phyloP scores from a whole-genome alignment of 2,797 vertebrate genomes.

The Sebastes goodei region DNA sequence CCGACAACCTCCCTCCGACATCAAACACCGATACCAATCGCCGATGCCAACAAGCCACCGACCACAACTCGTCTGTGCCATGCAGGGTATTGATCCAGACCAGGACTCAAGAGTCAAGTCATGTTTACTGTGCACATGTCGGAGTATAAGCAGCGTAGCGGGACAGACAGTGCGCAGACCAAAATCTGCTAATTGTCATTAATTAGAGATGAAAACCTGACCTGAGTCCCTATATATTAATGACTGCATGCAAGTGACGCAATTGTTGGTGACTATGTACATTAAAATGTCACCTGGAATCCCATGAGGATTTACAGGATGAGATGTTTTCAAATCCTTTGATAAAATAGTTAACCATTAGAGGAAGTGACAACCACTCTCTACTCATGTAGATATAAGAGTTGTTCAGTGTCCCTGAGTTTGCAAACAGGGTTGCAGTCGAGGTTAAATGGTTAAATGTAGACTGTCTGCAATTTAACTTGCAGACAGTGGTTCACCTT shows the following conservation, averaged over 20 bases:
- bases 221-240: not conserved
- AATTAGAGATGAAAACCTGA: constrained; percentile 19
- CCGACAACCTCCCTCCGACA: constrained; percentile 55
- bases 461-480: not conserved
- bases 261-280: not conserved
- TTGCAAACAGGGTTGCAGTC: not conserved
- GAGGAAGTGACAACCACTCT: not conserved
- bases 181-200: constrained; percentile 14
- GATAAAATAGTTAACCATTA: not conserved
- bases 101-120: not conserved
- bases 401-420: not conserved
- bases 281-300: not conserved
- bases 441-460: not conserved
- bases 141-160: not conserved
- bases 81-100: constrained; percentile 16
- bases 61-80: constrained; percentile 3
- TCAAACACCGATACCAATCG: constrained; percentile 42
- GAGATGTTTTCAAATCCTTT: constrained; percentile 5
- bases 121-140: not conserved
- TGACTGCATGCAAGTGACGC: not conserved
- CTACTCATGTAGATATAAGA: not conserved
- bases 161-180: not conserved
- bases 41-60: constrained; percentile 23
- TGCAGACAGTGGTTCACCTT: not conserved
- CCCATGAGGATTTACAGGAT: not conserved